These are phyloP conservation scores for Scolopax rusticola DNA, from an alignment of 2,797 vertebrate species.

Conservation along the genomic window DNA sequence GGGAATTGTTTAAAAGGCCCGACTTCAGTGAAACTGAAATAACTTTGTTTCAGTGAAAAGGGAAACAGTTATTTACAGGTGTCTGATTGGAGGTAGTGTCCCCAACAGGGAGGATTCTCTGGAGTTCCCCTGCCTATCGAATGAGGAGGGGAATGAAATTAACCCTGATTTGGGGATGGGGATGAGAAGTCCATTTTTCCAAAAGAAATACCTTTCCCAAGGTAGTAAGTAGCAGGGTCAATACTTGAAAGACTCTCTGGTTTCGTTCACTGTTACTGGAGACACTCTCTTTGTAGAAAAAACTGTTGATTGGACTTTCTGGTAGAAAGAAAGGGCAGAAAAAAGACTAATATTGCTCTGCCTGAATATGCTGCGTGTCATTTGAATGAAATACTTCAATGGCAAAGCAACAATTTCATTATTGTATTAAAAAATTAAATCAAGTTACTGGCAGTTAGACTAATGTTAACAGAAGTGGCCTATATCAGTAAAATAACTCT, in stretches of 20 bases:
- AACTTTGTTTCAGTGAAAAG: not conserved
- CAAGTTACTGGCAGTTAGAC: not conserved
- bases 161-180: not conserved
- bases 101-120: not conserved
- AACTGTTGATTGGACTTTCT: not conserved
- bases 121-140: not conserved
- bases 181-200: not conserved
- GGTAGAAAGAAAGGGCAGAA: not conserved
- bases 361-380: not conserved
- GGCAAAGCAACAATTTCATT: not conserved
- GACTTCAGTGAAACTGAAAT: not conserved
- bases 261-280: accelerated
- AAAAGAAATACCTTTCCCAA: not conserved
- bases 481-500: not conserved
- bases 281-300: not conserved
- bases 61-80: not conserved
- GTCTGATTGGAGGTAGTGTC: not conserved
- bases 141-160: not conserved
- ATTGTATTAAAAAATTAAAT: not conserved
- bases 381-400: not conserved
- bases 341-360: not conserved
- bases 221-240: not conserved
- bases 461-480: not conserved
- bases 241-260: not conserved
- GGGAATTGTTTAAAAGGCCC: not conserved